Base-by-base conservation (phyloP, 1,140 invertebrate genomes). In the Anagrus nilaparvatae region DNA sequence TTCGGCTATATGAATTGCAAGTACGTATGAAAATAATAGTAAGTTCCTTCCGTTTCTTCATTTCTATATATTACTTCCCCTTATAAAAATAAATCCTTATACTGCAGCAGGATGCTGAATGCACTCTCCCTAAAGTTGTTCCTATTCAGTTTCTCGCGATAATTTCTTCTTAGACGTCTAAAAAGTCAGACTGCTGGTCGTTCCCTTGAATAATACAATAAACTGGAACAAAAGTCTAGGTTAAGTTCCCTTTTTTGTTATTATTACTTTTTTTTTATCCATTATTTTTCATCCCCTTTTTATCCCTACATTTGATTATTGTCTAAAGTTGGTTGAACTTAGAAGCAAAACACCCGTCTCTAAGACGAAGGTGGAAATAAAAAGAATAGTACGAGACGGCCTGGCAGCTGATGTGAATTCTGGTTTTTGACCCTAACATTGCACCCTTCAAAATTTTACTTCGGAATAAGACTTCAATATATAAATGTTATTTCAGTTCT, bases 171-270 rank as follows among this genome's bases (percentile, higher is more conserved):
- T n/a, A n/a, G n/a, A n/a, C n/a, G n/a, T n/a, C n/a, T n/a, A n/a
- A n/a, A n/a, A n/a, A n/a, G n/a, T n/a, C n/a, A n/a, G n/a, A n/a
- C n/a, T n/a, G n/a, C n/a, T n/a, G n/a, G n/a, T n/a, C n/a, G n/a
- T n/a, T n/a, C n/a, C n/a, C n/a, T n/a, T n/a, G n/a, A n/a, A n/a
- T n/a, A 45, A 25, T 32, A 50, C 33, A 43, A 35, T 40, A 39
- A 20, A 33, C 10, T 13, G 33, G 40, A 51, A 51, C 49, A 51
- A 51, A 51, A 48, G 49, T 51, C 49, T 51, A 24, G 46, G 32
- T 33, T n/a, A n/a, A 43, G 43, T 48, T 46, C 43, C 40, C 36
- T 36, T 37, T 43, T 17, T 37, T 17, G 37, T 32, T 38, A 44
- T 45, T 16, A 12, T 17, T 17, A 12, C 12, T 16, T 4, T 5